Evolutionary conservation across 2,797 vertebrate species (phyloP).

Genomic region (Varecia variegata): DNA sequence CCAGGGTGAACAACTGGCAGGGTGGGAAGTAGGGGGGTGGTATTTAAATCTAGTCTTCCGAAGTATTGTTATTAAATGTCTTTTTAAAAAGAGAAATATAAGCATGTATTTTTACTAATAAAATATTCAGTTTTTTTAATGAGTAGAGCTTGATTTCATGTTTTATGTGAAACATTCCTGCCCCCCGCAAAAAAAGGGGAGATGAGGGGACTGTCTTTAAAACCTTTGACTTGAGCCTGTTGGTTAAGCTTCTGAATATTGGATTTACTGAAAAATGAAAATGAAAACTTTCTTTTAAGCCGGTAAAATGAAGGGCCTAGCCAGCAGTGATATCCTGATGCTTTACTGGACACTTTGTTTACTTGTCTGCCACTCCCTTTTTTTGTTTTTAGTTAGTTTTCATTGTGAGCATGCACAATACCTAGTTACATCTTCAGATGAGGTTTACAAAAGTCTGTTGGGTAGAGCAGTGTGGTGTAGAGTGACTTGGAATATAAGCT

Average conservation of each 20-base stretch:
- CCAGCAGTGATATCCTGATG: slow-evolving; percentile 77
- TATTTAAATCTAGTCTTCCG: slow-evolving; percentile 63
- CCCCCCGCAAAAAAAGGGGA: slow-evolving; percentile 74
- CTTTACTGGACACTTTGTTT: slow-evolving; percentile 82
- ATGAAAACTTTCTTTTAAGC: not conserved
- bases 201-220: slow-evolving; percentile 33
- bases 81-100: slow-evolving; percentile 76
- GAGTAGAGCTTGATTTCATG: slow-evolving; percentile 80
- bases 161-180: slow-evolving; percentile 84
- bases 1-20: slow-evolving; percentile 3
- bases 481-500: slow-evolving; percentile 5
- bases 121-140: slow-evolving; percentile 74
- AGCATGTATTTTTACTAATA: slow-evolving; percentile 85
- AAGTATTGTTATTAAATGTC: slow-evolving; percentile 79
- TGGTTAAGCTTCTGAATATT: slow-evolving; percentile 64
- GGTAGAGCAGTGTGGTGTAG: not conserved
- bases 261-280: slow-evolving; percentile 53
- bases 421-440: slow-evolving; percentile 53
- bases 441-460: slow-evolving; percentile 61
- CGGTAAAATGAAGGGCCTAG: slow-evolving; percentile 29
- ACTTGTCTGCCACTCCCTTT: slow-evolving; percentile 67
- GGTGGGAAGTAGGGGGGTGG: not conserved
- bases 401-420: slow-evolving; percentile 71
- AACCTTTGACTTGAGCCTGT: slow-evolving; percentile 76
- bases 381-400: slow-evolving; percentile 72